Evolutionary conservation across 2,888 invertebrate genomes (phyloP).

Genomic region (Hylaea fasciaria): DNA sequence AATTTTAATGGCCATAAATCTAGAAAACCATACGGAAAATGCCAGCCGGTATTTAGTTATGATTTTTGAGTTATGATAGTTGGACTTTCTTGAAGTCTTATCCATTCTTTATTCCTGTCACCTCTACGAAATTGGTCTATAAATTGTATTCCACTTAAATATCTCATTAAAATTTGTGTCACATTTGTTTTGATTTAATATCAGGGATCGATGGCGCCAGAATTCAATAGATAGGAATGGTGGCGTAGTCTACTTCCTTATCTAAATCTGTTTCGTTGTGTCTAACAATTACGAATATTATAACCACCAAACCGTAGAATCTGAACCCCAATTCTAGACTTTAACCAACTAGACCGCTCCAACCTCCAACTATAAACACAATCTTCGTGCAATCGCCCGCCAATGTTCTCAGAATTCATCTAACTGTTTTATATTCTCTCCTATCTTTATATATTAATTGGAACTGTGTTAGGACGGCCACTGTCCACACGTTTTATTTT

Average conservation of each 20-base stretch:
- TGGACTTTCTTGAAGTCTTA: slow-evolving; percentile 33
- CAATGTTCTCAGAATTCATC: slow-evolving; percentile 21
- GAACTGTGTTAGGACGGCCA: slow-evolving; percentile 44
- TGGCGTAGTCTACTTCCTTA: neutral
- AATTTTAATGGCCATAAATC: slow-evolving; percentile 65
- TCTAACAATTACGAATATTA: too few relatives aligned
- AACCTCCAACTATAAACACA: slow-evolving; percentile 10
- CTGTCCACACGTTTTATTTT: slow-evolving; percentile 74
- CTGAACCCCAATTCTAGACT: neutral
- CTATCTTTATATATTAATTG: slow-evolving; percentile 22
- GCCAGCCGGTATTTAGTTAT: slow-evolving; percentile 37
- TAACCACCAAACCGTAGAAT: neutral
- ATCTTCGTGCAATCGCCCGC: slow-evolving; percentile 6
- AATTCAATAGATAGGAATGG: too few relatives aligned
- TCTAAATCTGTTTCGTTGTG: neutral
- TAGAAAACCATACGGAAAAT: slow-evolving; percentile 49
- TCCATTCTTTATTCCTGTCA: slow-evolving; percentile 27
- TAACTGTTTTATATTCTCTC: slow-evolving; percentile 12
- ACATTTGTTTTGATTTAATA: slow-evolving; percentile 2
- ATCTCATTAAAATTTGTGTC: slow-evolving; percentile 19
- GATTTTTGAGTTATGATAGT: slow-evolving; percentile 40
- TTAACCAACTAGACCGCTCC: neutral
- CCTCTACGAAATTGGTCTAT: slow-evolving; percentile 24
- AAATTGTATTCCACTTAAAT: slow-evolving; percentile 13
- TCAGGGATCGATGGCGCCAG: neutral